phyloP scores from a whole-genome alignment of 1,140 invertebrate genomes.

The Cyclargus thomasi region DNA sequence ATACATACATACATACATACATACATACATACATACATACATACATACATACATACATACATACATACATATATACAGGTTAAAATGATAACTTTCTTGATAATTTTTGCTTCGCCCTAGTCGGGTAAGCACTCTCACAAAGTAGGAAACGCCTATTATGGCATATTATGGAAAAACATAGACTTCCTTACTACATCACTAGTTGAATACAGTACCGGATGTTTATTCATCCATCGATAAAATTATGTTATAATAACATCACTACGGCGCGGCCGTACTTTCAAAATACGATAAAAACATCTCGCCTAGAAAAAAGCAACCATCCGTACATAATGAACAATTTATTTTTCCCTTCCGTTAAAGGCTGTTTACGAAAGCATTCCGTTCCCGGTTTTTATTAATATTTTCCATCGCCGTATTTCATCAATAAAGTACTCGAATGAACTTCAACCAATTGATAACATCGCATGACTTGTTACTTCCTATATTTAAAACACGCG shows the following conservation, averaged over 20 bases:
- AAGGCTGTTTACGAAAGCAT: constrained; percentile 15
- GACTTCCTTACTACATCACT: not conserved
- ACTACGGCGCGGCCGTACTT: not conserved
- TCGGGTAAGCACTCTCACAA: no score
- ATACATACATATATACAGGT: no score
- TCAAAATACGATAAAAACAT: constrained; percentile 15
- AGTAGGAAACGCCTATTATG: no score
- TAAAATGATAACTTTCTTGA: no score
- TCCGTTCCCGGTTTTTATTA: constrained; percentile 15
- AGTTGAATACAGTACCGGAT: not conserved
- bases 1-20: no score
- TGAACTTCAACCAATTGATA: constrained; percentile 3
- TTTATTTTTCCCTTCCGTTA: constrained; percentile 15
- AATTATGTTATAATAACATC: constrained; percentile 7
- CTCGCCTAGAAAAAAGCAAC: constrained; percentile 12
- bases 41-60: no score
- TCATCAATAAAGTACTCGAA: constrained; percentile 14
- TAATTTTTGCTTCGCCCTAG: no score
- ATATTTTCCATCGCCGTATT: constrained; percentile 13
- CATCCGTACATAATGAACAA: constrained; percentile 15
- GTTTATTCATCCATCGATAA: not conserved
- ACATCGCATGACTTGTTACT: not conserved
- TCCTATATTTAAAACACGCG: constrained; percentile 2
- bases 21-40: no score
- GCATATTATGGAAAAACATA: not conserved